Conservation (phyloP, 2,113 vertebrate species). For the Hystrix cristata region DNA sequence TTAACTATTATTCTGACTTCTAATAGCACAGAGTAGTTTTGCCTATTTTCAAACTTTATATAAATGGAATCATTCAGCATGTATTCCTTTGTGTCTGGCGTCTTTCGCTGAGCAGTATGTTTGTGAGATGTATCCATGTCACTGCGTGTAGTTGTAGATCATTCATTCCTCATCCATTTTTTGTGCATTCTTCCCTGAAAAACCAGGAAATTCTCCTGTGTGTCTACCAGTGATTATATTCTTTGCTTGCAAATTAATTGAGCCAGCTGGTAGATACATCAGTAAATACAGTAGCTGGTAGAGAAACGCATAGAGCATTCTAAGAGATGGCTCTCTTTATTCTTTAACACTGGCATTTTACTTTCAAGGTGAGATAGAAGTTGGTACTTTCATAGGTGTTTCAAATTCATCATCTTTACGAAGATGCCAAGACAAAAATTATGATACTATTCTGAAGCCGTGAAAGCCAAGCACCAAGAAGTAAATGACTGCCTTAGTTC, state of each 20-base stretch:
- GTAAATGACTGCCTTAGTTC: conserved; percentile 39
- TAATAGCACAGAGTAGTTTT: conserved; percentile 12
- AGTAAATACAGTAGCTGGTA: conserved; percentile 45
- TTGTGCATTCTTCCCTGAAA: conserved; percentile 17
- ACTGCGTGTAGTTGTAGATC: background rate
- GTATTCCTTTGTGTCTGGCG: conserved; percentile 36
- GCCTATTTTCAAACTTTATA: conserved; percentile 42
- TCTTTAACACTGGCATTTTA: conserved; percentile 65
- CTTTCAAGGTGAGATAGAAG: conserved; percentile 73
- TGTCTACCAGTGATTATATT: conserved; percentile 69
- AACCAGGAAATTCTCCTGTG: conserved; percentile 46
- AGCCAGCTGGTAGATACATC: background rate
- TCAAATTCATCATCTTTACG: conserved; percentile 63
- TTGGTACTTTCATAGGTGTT: conserved; percentile 44
- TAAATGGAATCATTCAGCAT: conserved; percentile 55
- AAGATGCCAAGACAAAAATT: conserved; percentile 29
- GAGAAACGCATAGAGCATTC: conserved; percentile 53
- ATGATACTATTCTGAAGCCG: background rate
- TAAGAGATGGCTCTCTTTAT: conserved; percentile 62
- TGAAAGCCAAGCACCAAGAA: conserved; percentile 29
- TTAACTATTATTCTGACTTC: conserved; percentile 38
- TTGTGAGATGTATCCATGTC: conserved; percentile 26
- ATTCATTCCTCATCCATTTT: conserved; percentile 40
- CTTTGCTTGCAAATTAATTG: conserved; percentile 73
- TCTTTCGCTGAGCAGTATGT: conserved; percentile 42